Evolutionary conservation across 2,888 invertebrate genomes (phyloP).

Genomic region (Clepsis dumicolana): DNA sequence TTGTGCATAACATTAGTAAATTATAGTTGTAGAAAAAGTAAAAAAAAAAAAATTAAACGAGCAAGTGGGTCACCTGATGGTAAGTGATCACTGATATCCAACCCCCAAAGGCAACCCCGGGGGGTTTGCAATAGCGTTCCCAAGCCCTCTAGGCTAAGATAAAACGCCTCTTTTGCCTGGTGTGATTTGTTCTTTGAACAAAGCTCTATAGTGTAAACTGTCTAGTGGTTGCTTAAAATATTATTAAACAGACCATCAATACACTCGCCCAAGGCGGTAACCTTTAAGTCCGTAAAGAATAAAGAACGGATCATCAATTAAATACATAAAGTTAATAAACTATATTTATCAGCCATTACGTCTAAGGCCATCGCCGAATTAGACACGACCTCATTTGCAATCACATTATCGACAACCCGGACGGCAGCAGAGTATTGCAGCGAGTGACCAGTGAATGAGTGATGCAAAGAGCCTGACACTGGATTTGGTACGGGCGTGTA

Average conservation of each 20-base stretch:
- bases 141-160: too few species aligned
- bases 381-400: conserved; percentile 5
- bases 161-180: too few species aligned
- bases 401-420: background rate
- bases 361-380: conserved; percentile 9
- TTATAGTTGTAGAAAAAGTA: too few species aligned
- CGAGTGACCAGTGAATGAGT: conserved; percentile 11
- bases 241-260: background rate
- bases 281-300: background rate
- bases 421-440: background rate
- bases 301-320: conserved; percentile 11
- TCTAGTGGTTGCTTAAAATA: background rate
- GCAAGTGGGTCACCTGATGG: too few species aligned
- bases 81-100: too few species aligned
- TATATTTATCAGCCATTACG: conserved; percentile 20
- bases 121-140: too few species aligned
- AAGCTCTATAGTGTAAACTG: background rate
- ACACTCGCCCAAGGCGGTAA: background rate
- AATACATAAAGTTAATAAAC: conserved; percentile 8
- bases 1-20: too few species aligned
- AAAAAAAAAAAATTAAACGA: too few species aligned
- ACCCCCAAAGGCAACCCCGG: too few species aligned
- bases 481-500: conserved; percentile 14
- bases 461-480: conserved; percentile 12
- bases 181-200: too few species aligned